phyloP scores from a whole-genome alignment of 1,140 invertebrate species.

The Neelides sp. region DNA sequence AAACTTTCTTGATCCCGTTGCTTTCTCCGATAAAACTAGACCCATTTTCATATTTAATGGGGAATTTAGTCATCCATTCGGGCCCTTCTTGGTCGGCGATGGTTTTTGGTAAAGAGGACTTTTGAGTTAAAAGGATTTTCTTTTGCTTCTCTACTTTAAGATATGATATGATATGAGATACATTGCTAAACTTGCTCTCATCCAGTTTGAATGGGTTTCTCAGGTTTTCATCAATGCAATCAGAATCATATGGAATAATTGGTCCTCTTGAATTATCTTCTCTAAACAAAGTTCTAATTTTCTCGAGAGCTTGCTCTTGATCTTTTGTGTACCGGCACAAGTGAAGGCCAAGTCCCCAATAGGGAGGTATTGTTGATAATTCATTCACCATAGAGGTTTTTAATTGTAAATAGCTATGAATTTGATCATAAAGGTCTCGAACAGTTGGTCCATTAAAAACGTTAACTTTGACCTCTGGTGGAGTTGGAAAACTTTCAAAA shows the following conservation, averaged over 20 bases:
- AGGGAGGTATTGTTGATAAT: constrained; percentile 12
- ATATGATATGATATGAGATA: not conserved
- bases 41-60: too few relatives aligned
- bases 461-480: constrained; percentile 7
- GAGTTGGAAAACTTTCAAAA: constrained; percentile 11
- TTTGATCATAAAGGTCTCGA: constrained; percentile 11
- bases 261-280: not conserved
- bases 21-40: too few relatives aligned
- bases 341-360: constrained; percentile 26
- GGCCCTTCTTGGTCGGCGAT: not conserved
- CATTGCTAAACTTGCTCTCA: not conserved
- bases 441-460: constrained; percentile 20
- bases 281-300: not conserved
- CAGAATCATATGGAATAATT: constrained; percentile 25
- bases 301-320: not conserved
- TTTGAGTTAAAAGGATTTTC: constrained; percentile 10
- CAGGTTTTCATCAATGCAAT: constrained; percentile 25
- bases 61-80: not conserved
- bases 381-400: not conserved
- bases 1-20: not conserved
- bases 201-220: constrained; percentile 12
- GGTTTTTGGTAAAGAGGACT: constrained; percentile 1
- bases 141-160: not conserved
- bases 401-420: constrained; percentile 14
- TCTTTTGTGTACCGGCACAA: constrained; percentile 12